These are phyloP conservation scores for Heliconius erato DNA, from an alignment of 2,888 invertebrate species.

Conservation along the genomic window DNA sequence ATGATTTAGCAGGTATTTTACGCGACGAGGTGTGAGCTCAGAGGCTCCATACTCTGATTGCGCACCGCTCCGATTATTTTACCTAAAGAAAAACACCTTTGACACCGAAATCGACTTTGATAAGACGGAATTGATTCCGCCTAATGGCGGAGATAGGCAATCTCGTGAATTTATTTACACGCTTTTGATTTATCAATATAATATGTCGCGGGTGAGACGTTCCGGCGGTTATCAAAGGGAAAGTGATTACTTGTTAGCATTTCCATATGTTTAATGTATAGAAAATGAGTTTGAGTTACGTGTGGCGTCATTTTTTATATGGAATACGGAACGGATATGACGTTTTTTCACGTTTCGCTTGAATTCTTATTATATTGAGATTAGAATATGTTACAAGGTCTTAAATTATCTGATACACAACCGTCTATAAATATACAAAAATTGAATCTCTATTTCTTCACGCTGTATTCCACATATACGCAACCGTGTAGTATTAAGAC, in stretches of 20 bases:
- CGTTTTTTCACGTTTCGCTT: background rate
- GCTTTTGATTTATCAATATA: slow-evolving; percentile 33
- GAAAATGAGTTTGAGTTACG: slow-evolving; percentile 10
- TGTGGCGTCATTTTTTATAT: background rate
- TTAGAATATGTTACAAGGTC: background rate
- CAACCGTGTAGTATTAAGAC: too few species aligned
- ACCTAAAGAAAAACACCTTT: slow-evolving; percentile 51
- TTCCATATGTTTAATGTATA: slow-evolving; percentile 19
- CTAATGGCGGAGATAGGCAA: slow-evolving; percentile 48
- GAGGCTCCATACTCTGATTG: slow-evolving; percentile 39
- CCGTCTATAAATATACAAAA: background rate
- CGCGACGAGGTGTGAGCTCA: slow-evolving; percentile 41
- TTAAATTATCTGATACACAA: background rate
- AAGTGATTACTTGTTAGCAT: slow-evolving; percentile 14
- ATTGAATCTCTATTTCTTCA: too few species aligned
- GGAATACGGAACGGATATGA: background rate
- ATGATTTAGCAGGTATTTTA: slow-evolving; percentile 38
- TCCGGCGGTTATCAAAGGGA: background rate
- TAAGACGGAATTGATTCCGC: slow-evolving; percentile 45
- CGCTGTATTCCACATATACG: too few species aligned
- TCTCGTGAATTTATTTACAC: slow-evolving; percentile 45
- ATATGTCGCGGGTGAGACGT: background rate
- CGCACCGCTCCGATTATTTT: slow-evolving; percentile 44
- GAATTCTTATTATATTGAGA: background rate
- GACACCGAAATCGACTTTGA: slow-evolving; percentile 46